Base-by-base conservation (phyloP, 2,888 invertebrate genomes). In the Colletes collaris region DNA sequence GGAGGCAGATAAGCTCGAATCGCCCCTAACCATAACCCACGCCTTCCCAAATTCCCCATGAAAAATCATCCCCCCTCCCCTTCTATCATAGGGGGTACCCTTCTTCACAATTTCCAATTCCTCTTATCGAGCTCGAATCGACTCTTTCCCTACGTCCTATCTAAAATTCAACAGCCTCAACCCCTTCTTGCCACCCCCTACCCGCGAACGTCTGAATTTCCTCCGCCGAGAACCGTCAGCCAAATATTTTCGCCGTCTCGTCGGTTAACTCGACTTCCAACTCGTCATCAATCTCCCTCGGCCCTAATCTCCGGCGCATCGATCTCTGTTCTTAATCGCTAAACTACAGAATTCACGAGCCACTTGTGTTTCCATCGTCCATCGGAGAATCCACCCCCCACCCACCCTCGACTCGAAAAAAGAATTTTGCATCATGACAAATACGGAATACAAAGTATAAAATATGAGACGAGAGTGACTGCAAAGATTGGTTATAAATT, bases 181-280 rank as follows among this genome's bases (percentile, higher is more conserved):
- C 27, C 40, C 40, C 5, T 8, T 16, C 13, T 11, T 6, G 13
- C 6, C 56, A 10, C 10, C 49, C 50, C 40, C 16, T 16, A 16
- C 16, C 16, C 59, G 37, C 7, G 16, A 10, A 63, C 50, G 13
- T 11, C 49, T 10, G 52, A 52, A 40, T 5, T 16, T 8, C 44
- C n/a, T 3, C 40, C 37, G n/a, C 37, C 16, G 16, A 16, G 3
- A 64, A 37, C 60, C 55, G 19, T 19, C 70, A 16, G 46, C 53
- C 63, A 52, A 66, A 66, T 73, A 73, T 73, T 73, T 60, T 37
- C 46, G 46, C 70, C 10, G 37, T 56, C 70, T 50, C 49, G 58
- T 62, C 62, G 46, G 69, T 10, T 16, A 44, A 16, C 62, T 37
- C 60, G 13, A 44, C 52, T 69, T 60, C 3, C 60, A 35, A 16